These are phyloP conservation scores for Hydractinia echinata DNA, from an alignment of 30 jellyfish, hydroid and myxozoan genomes.

Conservation along the genomic window DNA sequence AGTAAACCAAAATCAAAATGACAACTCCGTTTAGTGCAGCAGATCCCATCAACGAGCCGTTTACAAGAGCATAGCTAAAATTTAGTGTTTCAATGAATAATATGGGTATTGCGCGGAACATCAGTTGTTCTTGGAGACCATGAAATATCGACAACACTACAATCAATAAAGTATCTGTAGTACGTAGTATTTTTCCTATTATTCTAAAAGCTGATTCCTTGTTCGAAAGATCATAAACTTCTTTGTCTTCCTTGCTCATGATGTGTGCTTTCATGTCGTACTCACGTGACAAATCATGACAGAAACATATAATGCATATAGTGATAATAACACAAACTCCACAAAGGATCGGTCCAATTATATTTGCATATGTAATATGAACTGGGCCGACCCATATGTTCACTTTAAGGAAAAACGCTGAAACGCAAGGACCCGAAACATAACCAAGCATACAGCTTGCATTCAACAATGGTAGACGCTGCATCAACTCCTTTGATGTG, in stretches of 20 bases:
- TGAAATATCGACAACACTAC: not conserved
- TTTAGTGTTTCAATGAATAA: not conserved
- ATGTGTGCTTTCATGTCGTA: slow-evolving; percentile 1
- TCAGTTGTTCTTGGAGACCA: not conserved
- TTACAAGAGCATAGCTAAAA: not conserved
- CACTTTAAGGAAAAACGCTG: not conserved
- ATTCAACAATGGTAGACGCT: not conserved
- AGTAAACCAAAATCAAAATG: too few species aligned
- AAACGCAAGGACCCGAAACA: not conserved
- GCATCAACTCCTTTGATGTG: not conserved
- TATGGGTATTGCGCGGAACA: not conserved
- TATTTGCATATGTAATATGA: slow-evolving; percentile 8
- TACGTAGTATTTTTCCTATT: not conserved
- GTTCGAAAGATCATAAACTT: not conserved
- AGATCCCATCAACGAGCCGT: not conserved
- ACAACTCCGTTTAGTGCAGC: too few species aligned
- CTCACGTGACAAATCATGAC: slow-evolving; percentile 1
- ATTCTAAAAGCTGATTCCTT: not conserved
- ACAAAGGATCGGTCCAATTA: not conserved
- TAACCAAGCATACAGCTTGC: not conserved
- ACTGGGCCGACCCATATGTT: not conserved
- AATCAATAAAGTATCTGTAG: not conserved
- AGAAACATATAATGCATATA: not conserved
- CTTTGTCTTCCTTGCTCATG: not conserved
- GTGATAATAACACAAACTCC: not conserved